Conservation (phyloP, 35 echinoderm and acorn worm species). For the Nesometra sesokonis region DNA sequence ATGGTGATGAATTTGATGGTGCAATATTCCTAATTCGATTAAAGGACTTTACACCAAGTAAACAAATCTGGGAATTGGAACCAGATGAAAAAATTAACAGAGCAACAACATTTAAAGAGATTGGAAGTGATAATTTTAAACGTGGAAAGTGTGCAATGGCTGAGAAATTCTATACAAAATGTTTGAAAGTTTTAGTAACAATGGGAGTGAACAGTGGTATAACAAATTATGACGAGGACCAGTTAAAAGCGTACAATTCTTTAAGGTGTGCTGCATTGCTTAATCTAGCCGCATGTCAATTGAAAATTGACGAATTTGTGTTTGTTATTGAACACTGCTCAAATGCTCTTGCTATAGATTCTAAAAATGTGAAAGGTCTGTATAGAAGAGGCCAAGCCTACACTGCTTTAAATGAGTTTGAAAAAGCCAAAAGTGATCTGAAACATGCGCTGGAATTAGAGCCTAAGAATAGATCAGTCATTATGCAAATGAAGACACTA, state of each 20-base stretch:
- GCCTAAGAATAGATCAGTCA: constrained; percentile 49
- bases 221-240: constrained; percentile 15
- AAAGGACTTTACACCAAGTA: constrained; percentile 34
- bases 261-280: constrained; percentile 44
- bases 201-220: background rate
- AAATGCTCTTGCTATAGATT: constrained; percentile 48
- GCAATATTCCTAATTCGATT: constrained; percentile 12
- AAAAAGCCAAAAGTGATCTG: constrained; percentile 64
- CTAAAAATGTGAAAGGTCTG: constrained; percentile 45
- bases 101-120: constrained; percentile 31
- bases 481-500: constrained; percentile 36
- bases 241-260: constrained; percentile 18
- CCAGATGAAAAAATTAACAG: constrained; percentile 35
- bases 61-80: constrained; percentile 48
- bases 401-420: constrained; percentile 67
- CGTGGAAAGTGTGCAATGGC: constrained; percentile 37
- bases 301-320: constrained; percentile 46
- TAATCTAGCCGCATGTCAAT: constrained; percentile 77
- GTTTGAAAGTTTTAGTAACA: constrained; percentile 46
- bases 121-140: constrained; percentile 68
- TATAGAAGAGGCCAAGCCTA: constrained; percentile 74
- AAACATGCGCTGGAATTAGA: constrained; percentile 34
- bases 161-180: constrained; percentile 56
- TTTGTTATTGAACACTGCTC: constrained; percentile 59
- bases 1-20: background rate